Conservation (phyloP, 1,140 invertebrate genomes). For the Arctopsyche grandis region DNA sequence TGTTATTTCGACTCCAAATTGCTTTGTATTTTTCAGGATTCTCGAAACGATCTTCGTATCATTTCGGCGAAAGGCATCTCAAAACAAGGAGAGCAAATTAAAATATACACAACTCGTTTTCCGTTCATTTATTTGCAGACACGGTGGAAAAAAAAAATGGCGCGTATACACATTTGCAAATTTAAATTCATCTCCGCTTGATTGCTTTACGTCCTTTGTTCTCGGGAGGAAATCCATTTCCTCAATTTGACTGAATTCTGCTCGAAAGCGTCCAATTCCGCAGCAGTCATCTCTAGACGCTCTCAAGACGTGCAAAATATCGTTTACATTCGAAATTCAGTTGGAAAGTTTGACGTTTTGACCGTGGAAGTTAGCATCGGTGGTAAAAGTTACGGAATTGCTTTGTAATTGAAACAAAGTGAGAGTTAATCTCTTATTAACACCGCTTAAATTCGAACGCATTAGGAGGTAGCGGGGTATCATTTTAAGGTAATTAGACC, state of each 20-base stretch:
- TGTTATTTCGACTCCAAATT: conserved; percentile 35
- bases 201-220: conserved; percentile 1
- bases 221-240: not conserved
- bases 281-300: not conserved
- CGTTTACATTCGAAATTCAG: not conserved
- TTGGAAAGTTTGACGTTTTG: not conserved
- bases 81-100: conserved; percentile 25
- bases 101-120: conserved; percentile 2
- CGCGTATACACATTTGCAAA: not conserved
- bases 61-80: conserved; percentile 10
- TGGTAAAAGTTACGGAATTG: not conserved
- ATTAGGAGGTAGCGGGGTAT: conserved; percentile 1
- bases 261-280: not conserved
- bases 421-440: conserved; percentile 23
- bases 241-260: not conserved
- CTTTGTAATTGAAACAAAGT: conserved; percentile 21
- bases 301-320: too few species aligned
- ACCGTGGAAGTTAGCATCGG: not conserved
- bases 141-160: not conserved
- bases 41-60: conserved; percentile 42
- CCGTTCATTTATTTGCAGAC: not conserved
- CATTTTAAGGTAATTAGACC: not conserved
- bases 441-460: not conserved
- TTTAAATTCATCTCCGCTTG: not conserved
- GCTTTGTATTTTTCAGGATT: conserved; percentile 48